These are phyloP conservation scores for Schizaphis graminum DNA, from an alignment of 2,888 invertebrate species.

Conservation along the genomic window DNA sequence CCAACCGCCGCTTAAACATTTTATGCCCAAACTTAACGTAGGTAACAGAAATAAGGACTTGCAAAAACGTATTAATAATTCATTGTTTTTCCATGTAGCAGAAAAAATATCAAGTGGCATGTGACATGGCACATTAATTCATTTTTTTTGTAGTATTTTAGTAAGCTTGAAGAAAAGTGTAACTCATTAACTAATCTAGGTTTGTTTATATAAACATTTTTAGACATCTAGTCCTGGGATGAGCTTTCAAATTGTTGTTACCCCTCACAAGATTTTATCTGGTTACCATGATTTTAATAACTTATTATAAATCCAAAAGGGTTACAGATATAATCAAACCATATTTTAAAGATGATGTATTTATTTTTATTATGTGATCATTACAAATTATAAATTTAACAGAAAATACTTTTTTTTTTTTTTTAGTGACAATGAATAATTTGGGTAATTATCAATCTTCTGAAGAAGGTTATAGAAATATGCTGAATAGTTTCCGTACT, in stretches of 20 bases:
- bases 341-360: neutral
- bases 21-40: neutral
- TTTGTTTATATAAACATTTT: neutral
- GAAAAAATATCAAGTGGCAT: neutral
- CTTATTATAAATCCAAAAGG: neutral
- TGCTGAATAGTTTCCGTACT: conserved; percentile 82
- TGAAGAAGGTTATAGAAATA: conserved; percentile 69
- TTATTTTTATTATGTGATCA: neutral
- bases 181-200: neutral
- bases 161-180: neutral
- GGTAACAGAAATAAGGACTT: neutral
- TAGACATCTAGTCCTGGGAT: neutral
- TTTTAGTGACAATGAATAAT: conserved; percentile 29
- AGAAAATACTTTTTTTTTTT: neutral
- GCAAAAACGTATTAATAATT: neutral
- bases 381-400: neutral
- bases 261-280: neutral
- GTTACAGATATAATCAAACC: neutral
- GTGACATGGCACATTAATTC: neutral
- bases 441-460: neutral
- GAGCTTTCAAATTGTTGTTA: neutral
- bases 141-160: neutral
- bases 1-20: neutral
- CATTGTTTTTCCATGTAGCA: neutral
- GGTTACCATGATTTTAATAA: neutral